Percentiles rank a stretch among this genome's conserved stretches.
phyloP scores from a whole-genome alignment of 2,888 invertebrate species.

The Apamea epomidion region DNA sequence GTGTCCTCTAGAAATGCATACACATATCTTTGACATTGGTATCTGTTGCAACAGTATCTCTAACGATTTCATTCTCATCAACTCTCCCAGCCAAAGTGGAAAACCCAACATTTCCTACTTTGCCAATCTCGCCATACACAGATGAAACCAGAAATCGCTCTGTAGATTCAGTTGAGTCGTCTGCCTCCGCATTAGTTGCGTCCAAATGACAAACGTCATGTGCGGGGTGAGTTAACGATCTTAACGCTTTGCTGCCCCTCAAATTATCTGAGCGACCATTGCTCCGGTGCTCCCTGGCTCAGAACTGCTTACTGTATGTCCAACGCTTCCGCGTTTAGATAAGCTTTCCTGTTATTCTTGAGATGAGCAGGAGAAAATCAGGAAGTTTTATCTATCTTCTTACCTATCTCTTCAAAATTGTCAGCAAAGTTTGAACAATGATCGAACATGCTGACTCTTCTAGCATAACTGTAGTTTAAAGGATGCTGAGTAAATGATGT shows the following conservation, averaged over 20 bases:
- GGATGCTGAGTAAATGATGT: neutral
- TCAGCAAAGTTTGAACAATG: neutral
- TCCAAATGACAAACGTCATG: constrained; percentile 83
- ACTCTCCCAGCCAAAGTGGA: neutral
- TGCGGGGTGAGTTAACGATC: constrained; percentile 85
- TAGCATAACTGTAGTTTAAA: neutral
- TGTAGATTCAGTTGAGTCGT: constrained; percentile 69
- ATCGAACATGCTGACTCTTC: neutral
- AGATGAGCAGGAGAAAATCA: constrained; percentile 32
- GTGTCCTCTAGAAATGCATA: neutral
- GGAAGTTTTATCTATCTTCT: neutral
- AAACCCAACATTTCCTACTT: neutral
- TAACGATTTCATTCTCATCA: neutral
- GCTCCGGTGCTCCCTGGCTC: constrained; percentile 86
- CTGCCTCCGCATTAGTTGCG: constrained; percentile 74
- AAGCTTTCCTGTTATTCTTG: constrained; percentile 63
- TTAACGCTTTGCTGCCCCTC: constrained; percentile 89
- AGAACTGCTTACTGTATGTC: constrained; percentile 88
- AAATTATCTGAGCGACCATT: constrained; percentile 88
- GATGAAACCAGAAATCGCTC: constrained; percentile 52
- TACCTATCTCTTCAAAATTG: neutral
- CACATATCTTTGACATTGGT: neutral
- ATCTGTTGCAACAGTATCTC: neutral
- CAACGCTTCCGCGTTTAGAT: constrained; percentile 83
- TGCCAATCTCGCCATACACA: neutral